Evolutionary conservation across 2,113 vertebrate species (phyloP), one percentile per base, ranked within the genome.

Genomic region (Lasiurus borealis): DNA sequence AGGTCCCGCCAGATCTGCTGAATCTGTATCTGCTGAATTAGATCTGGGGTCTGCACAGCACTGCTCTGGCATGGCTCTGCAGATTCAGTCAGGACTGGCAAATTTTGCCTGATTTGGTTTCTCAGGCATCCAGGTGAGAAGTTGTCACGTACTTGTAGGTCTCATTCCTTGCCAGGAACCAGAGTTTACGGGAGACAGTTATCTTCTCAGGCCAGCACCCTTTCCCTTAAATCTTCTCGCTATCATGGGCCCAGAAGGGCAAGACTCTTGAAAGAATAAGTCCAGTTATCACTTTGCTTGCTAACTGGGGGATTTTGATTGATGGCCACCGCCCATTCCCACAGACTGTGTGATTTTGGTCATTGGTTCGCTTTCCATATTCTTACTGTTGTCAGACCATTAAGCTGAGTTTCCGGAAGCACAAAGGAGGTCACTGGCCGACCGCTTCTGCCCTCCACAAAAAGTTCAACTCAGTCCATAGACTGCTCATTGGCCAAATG

Each of bases 401-500:
- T 12, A 73, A 66, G 72, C 50, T 13, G 36, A 73, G 50, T 73
- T 85, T 86, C 87, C 44, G 21, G 95, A 80, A 68, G 87, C 19
- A 13, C 52, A 50, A 52, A 59, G 66, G 29, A 85, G 92, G 71
- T 76, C 83, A 3, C 3, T 44, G 54, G 77, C 80, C 71, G 71
- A 59, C 40, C n/a, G 59, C 69, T 54, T 69, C 21, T 71, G 73
- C 57, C 87, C 86, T 4, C 36, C 76, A 91, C 93, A 48, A 85
- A 84, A 25, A 52, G 44, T 66, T 21, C 46, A 54, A 80, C 76
- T 80, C 48, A 72, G 88, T 54, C 80, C 31, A 36, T 19, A 46
- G 68, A 16, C 9, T 1, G 31, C 68, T 36, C 54, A 3, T 50
- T 93, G 94, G 96, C 95, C 27, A 40, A 6, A n/a, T 6, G 86